A percentile compares a stretch with the other conserved stretches of the same genome.
Evolutionary conservation across 1,140 invertebrate genomes (phyloP).

Genomic region (Metaphire vulgaris): DNA sequence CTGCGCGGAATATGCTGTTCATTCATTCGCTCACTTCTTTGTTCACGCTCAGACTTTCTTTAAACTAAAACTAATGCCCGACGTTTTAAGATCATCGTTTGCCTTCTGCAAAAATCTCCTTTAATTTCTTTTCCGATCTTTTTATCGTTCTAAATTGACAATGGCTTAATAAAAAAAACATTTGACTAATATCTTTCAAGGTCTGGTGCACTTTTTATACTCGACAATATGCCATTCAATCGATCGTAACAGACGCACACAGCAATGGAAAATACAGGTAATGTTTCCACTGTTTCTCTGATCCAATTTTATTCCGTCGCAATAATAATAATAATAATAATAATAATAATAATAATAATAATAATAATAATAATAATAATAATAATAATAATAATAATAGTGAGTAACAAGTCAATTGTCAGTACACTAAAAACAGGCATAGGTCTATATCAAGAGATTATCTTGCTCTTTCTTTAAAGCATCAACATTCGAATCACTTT

Average conservation of each 20-base stretch:
- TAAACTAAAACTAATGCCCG: not conserved
- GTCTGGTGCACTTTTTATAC: not conserved
- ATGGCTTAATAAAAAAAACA: no score
- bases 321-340: not conserved
- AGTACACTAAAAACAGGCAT: not conserved
- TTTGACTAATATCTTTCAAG: not conserved
- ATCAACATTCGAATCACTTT: no score
- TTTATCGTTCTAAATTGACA: not conserved
- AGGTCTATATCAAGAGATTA: no score
- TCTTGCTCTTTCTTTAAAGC: no score
- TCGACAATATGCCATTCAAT: not conserved
- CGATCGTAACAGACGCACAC: not conserved
- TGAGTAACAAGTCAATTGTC: not conserved
- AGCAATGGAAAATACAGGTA: not conserved
- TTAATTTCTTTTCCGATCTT: not conserved
- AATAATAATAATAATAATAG: not conserved
- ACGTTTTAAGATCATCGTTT: no score
- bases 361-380: not conserved
- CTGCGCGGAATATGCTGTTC: no score
- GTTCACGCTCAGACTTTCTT: not conserved
- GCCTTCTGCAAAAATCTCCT: not conserved
- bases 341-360: not conserved
- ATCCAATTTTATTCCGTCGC: no score
- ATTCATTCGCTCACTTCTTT: not conserved
- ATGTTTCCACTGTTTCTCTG: not conserved